These are phyloP conservation scores for Sitodiplosis mosellana DNA, from an alignment of 1,140 invertebrate genomes.

Conservation along the genomic window DNA sequence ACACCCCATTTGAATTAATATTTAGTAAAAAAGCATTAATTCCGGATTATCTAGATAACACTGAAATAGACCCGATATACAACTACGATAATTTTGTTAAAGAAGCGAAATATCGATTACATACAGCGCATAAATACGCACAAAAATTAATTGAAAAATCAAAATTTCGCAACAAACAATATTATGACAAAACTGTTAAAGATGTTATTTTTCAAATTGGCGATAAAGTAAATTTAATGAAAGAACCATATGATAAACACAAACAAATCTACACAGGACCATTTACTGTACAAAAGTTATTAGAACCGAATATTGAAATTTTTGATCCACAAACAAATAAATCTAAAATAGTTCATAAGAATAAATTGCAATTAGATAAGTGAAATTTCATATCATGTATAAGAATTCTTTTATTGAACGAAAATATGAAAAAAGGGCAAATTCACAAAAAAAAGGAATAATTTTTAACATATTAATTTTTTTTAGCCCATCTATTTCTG, in stretches of 20 bases:
- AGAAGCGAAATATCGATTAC: slow-evolving; percentile 5
- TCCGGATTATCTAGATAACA: not conserved
- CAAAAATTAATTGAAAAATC: not conserved
- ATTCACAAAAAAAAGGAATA: too few species aligned
- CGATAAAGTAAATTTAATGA: not conserved
- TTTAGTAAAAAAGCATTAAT: slow-evolving; percentile 6
- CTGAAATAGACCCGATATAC: slow-evolving; percentile 5
- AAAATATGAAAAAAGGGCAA: slow-evolving; percentile 10
- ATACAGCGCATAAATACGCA: slow-evolving; percentile 1
- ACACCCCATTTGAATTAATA: slow-evolving; percentile 9
- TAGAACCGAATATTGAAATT: not conserved
- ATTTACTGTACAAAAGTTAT: not conserved
- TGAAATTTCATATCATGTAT: too few species aligned
- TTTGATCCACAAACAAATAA: not conserved
- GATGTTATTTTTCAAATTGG: not conserved
- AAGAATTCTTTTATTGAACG: too few species aligned
- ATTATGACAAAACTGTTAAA: not conserved
- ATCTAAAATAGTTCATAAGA: not conserved
- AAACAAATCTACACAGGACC: not conserved
- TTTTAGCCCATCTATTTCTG: too few species aligned
- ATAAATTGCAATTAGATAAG: not conserved
- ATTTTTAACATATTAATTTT: too few species aligned
- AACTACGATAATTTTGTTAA: slow-evolving; percentile 7
- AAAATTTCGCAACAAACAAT: not conserved
- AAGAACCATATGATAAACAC: not conserved